These are phyloP conservation scores for Aphis gossypii DNA, from an alignment of 1,140 invertebrate genomes.

Conservation along the genomic window DNA sequence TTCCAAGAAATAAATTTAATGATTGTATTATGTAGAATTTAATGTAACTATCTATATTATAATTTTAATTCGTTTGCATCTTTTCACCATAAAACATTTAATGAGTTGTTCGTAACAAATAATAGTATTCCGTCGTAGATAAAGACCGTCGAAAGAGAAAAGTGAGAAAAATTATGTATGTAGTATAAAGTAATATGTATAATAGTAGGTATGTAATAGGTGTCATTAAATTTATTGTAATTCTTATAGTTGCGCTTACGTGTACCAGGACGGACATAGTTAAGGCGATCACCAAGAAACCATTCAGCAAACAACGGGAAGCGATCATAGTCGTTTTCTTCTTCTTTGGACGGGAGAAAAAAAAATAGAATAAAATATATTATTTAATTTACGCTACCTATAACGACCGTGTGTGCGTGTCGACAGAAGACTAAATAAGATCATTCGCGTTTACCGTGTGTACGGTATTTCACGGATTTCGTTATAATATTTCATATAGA, in stretches of 20 bases:
- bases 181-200: neutral
- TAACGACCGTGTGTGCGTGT: neutral
- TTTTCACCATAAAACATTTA: neutral
- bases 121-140: neutral
- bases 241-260: slow-evolving; percentile 34
- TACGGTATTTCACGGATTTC: neutral
- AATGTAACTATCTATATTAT: too few species aligned
- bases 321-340: neutral
- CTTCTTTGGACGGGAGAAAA: neutral
- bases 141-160: neutral
- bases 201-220: neutral
- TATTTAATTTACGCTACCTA: neutral
- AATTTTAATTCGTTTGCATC: slow-evolving; percentile 15
- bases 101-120: neutral
- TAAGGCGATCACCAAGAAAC: neutral
- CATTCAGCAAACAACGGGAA: neutral
- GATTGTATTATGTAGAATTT: neutral
- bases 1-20: neutral
- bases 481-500: neutral
- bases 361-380: neutral
- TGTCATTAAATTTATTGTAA: neutral
- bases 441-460: neutral
- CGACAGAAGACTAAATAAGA: neutral
- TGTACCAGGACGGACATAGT: neutral
- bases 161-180: neutral